A percentile compares a stretch with the other conserved stretches of the same genome.
phyloP scores from a whole-genome alignment of 1,140 invertebrate genomes.

The Ceratoteleas bidentatus region DNA sequence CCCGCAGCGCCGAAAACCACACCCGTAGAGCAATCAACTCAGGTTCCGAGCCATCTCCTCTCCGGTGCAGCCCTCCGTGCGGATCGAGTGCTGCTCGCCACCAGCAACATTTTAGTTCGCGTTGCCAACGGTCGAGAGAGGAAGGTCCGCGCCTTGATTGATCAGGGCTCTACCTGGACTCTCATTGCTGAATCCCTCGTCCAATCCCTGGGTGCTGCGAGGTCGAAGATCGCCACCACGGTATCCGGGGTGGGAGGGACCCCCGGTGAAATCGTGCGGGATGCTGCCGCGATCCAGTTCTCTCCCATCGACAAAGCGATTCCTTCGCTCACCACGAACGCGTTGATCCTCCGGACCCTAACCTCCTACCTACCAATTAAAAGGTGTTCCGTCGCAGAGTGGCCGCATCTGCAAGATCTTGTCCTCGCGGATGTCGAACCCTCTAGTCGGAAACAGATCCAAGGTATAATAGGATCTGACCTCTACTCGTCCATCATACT shows the following conservation, averaged over 20 bases:
- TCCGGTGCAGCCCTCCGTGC: not conserved
- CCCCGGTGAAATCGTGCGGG: not conserved
- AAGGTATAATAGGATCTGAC: not conserved
- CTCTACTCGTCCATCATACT: not conserved
- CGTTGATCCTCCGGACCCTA: slow-evolving; percentile 1
- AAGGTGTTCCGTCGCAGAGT: not conserved
- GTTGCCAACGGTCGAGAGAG: not conserved
- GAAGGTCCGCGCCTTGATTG: slow-evolving; percentile 4
- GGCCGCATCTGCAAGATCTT: slow-evolving; percentile 6
- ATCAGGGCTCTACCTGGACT: slow-evolving; percentile 21
- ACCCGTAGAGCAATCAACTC: not conserved
- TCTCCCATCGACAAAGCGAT: not conserved
- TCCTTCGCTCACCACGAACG: not conserved
- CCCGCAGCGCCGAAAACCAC: not conserved
- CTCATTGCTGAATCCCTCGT: not conserved
- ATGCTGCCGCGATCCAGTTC: not conserved
- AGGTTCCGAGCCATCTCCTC: not conserved
- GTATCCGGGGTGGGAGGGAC: slow-evolving; percentile 7
- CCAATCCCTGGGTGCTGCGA: not conserved
- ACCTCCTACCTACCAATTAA: not conserved
- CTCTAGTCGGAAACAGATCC: not conserved
- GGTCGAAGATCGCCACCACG: not conserved
- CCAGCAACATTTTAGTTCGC: not conserved
- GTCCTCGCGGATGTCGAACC: not conserved
- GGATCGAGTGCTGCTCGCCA: slow-evolving; percentile 7